phyloP scores from a whole-genome alignment of 2,888 invertebrate genomes.

The Colletes collaris region DNA sequence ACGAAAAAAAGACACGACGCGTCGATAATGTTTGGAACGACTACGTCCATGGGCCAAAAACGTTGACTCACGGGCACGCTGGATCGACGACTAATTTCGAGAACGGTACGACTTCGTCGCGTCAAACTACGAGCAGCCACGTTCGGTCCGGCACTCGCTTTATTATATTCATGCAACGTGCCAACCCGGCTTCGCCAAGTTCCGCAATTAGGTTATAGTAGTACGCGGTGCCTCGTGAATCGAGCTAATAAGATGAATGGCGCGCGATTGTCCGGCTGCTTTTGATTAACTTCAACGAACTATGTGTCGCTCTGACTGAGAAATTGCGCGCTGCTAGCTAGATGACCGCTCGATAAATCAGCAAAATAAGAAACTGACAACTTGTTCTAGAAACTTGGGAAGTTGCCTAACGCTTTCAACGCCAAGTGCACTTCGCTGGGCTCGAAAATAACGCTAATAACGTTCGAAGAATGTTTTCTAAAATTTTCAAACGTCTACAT shows the following conservation, averaged over 20 bases:
- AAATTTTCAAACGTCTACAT: no score
- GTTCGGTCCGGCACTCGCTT: conserved; percentile 38
- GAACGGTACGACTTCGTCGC: conserved; percentile 11
- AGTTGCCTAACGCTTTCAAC: background rate
- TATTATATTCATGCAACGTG: conserved; percentile 44
- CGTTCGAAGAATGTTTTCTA: no score
- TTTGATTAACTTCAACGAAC: conserved; percentile 33
- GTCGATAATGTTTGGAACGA: background rate
- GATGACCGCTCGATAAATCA: conserved; percentile 23
- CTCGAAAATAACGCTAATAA: no score
- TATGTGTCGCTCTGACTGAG: conserved; percentile 12
- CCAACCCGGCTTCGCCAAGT: conserved; percentile 39
- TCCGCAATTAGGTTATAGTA: conserved; percentile 49
- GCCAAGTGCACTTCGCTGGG: no score
- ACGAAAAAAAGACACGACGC: background rate
- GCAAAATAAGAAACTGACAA: background rate
- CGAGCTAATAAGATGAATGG: conserved; percentile 64
- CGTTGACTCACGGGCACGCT: background rate
- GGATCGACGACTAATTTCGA: conserved; percentile 1
- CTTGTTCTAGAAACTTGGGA: background rate
- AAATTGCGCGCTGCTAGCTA: conserved; percentile 21
- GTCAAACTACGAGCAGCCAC: background rate
- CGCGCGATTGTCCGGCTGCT: conserved; percentile 52
- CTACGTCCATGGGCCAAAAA: background rate
- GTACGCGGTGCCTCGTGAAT: conserved; percentile 28